Conservation (phyloP, 2,888 invertebrate genomes). For the Pharmacophagus antenor region DNA sequence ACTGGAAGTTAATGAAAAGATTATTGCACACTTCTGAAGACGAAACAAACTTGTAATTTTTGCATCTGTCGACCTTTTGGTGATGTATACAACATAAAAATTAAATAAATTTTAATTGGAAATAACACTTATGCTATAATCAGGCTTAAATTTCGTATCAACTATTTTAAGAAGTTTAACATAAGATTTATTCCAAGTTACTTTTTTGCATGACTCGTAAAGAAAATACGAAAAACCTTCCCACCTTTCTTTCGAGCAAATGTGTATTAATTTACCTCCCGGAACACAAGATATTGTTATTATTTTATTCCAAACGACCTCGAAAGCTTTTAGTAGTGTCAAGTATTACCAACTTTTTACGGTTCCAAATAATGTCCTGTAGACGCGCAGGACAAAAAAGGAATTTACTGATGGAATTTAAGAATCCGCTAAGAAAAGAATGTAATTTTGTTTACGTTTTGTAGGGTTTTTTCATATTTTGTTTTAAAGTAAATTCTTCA, state of each 20-base stretch:
- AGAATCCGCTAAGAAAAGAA: conserved; percentile 10
- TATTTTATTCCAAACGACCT: conserved; percentile 66
- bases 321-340: conserved; percentile 69
- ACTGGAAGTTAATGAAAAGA: conserved; percentile 60
- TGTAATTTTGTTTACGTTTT: not conserved
- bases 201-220: conserved; percentile 68
- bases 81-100: not conserved
- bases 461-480: too few relatives aligned
- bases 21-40: conserved; percentile 40
- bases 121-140: too few relatives aligned
- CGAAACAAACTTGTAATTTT: not conserved
- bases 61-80: not conserved
- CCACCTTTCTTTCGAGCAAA: conserved; percentile 54
- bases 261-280: conserved; percentile 75
- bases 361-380: conserved; percentile 59
- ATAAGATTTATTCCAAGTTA: conserved; percentile 46
- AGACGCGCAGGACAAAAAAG: conserved; percentile 31
- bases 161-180: not conserved
- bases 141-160: too few relatives aligned
- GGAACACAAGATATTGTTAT: conserved; percentile 70
- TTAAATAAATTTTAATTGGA: not conserved
- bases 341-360: conserved; percentile 68
- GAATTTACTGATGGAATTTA: conserved; percentile 13
- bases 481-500: too few relatives aligned
- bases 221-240: conserved; percentile 57